phyloP scores from a whole-genome alignment of 1,140 invertebrate genomes.

The Drosophila eugracilis region DNA sequence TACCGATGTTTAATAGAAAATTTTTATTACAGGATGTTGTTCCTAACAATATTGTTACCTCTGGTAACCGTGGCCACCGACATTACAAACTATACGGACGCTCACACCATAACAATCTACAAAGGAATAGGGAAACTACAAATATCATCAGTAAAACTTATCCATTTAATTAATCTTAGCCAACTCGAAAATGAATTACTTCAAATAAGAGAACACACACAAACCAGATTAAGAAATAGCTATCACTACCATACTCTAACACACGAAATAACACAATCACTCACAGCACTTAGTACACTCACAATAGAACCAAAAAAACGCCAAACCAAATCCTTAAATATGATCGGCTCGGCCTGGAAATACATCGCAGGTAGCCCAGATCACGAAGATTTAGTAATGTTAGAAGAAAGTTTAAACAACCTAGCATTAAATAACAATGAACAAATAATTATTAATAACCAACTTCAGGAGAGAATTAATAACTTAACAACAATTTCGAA shows the following conservation, averaged over 20 bases:
- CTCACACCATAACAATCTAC: not conserved
- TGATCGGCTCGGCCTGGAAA: no score
- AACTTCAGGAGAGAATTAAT: not conserved
- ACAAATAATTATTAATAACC: not conserved
- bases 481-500: no score
- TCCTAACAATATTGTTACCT: not conserved
- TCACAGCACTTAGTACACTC: no score
- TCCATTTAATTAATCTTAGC: not conserved
- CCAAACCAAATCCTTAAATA: not conserved
- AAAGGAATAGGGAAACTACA: conserved; percentile 3
- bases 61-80: conserved; percentile 1
- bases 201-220: no score
- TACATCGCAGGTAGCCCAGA: no score
- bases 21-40: not conserved
- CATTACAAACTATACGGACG: no score
- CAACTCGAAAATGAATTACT: conserved; percentile 1
- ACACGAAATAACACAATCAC: no score
- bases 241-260: no score
- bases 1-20: not conserved
- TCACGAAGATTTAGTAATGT: no score
- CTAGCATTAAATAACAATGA: not conserved
- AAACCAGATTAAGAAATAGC: no score
- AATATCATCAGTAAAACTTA: conserved; percentile 1
- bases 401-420: no score
- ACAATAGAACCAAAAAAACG: no score